Evolutionary conservation across 2,113 vertebrate genomes (phyloP).

Genomic region (Lepidothrix coronata): DNA sequence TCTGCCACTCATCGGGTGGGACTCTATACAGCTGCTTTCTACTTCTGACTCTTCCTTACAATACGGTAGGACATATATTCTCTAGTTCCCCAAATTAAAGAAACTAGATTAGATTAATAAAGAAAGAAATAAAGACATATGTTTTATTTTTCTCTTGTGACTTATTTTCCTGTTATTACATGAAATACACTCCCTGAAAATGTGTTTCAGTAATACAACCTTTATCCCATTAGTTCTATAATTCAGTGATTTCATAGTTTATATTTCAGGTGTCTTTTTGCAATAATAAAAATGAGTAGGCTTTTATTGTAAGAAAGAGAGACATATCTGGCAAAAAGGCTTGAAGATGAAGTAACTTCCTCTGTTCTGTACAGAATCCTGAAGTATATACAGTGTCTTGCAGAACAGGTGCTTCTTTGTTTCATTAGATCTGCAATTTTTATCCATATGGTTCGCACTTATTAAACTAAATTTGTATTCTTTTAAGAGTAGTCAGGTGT

Average conservation of each 20-base stretch:
- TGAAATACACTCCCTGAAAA: not conserved
- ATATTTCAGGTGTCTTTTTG: not conserved
- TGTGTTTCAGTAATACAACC: not conserved
- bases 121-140: not conserved
- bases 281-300: constrained; percentile 36
- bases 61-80: not conserved
- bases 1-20: too few species aligned
- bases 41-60: too few species aligned
- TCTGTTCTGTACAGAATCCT: not conserved
- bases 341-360: not conserved
- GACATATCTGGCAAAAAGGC: not conserved
- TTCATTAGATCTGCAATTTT: not conserved
- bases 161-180: not conserved
- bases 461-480: not conserved
- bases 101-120: not conserved
- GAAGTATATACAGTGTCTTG: not conserved
- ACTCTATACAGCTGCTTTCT: too few species aligned
- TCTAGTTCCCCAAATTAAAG: not conserved
- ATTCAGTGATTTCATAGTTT: not conserved
- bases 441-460: not conserved
- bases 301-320: constrained; percentile 24
- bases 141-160: not conserved
- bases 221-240: not conserved
- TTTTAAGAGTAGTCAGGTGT: not conserved
- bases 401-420: not conserved